Conservation (phyloP, 2,888 invertebrate genomes). For the Rhagonycha fulva region DNA sequence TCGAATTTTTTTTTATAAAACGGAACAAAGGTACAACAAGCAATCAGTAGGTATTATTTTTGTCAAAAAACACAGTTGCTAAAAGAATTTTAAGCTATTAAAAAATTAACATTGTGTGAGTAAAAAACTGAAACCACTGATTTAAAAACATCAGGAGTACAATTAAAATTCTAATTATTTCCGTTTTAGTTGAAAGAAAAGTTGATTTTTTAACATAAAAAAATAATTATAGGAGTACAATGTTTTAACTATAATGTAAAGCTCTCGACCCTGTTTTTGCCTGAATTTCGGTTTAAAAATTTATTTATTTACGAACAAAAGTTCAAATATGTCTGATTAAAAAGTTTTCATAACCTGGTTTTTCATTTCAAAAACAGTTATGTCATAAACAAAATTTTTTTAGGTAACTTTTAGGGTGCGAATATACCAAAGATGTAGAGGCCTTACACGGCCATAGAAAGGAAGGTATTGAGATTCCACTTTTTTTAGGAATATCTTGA, state of each 20-base stretch:
- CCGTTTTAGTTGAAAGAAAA: neutral
- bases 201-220: neutral
- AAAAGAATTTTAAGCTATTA: neutral
- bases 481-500: too few species aligned
- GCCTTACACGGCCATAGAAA: too few species aligned
- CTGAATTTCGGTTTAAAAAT: neutral
- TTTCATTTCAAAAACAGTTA: neutral
- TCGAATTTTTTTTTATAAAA: too few species aligned
- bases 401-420: too few species aligned
- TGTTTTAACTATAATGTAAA: neutral
- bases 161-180: neutral
- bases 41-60: too few species aligned
- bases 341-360: neutral
- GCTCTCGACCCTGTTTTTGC: neutral
- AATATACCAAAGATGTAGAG: too few species aligned
- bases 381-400: neutral
- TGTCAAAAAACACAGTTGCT: too few species aligned
- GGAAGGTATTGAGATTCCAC: too few species aligned
- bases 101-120: neutral
- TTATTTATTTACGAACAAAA: neutral
- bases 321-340: neutral
- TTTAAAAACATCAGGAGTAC: neutral
- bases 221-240: neutral
- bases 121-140: neutral
- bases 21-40: too few species aligned